A percentile compares a stretch with the other conserved stretches of the same genome.
These are phyloP conservation scores for Deladenus siricidicola DNA, from an alignment of 2,888 invertebrate species.

Conservation along the genomic window DNA sequence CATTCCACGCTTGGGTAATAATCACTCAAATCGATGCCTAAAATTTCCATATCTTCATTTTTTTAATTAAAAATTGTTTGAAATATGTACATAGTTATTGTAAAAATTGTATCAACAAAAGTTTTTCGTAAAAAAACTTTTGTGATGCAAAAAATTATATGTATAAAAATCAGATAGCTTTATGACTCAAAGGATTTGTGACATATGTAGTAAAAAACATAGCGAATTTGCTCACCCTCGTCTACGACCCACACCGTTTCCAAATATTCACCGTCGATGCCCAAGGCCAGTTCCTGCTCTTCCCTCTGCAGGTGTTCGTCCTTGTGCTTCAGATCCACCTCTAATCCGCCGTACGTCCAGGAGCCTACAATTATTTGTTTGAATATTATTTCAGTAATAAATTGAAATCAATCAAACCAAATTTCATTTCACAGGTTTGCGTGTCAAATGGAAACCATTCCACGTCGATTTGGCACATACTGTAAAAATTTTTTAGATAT, in stretches of 20 bases:
- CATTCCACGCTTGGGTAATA: constrained; percentile 98
- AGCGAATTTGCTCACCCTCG: constrained; percentile 54
- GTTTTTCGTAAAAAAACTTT: no score
- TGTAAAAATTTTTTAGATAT: constrained; percentile 20
- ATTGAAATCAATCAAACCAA: constrained; percentile 26
- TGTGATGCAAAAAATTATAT: no score
- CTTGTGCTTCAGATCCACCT: constrained; percentile 52
- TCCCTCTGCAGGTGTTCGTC: constrained; percentile 42
- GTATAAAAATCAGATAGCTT: no score
- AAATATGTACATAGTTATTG: no score
- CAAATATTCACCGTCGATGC: constrained; percentile 35
- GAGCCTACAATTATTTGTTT: constrained; percentile 17
- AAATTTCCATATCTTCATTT: not conserved
- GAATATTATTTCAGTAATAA: not conserved
- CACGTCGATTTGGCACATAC: constrained; percentile 54
- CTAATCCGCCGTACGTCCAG: constrained; percentile 48
- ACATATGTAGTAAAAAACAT: no score
- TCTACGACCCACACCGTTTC: constrained; percentile 50
- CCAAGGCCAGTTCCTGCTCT: constrained; percentile 36
- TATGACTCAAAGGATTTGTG: no score
- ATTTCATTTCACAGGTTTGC: constrained; percentile 54
- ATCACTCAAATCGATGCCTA: constrained; percentile 68
- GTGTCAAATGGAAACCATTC: constrained; percentile 53
- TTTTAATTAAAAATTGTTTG: not conserved
- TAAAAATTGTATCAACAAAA: no score